These are phyloP conservation scores for Drosophila sulfurigaster DNA, from an alignment of 1,140 invertebrate species.

Conservation along the genomic window DNA sequence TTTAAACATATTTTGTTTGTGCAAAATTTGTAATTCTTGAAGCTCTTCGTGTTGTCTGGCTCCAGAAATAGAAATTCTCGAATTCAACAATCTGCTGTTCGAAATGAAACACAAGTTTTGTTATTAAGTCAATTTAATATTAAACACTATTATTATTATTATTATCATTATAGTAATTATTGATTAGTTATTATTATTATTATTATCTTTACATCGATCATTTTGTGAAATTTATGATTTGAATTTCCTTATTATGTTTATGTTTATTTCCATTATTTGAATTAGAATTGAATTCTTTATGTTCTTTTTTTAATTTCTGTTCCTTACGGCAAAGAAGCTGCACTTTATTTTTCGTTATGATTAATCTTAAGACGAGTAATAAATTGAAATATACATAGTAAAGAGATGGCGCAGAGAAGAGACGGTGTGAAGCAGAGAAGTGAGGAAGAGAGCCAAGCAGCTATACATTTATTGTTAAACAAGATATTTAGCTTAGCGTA, in stretches of 20 bases:
- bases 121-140: conserved; percentile 37
- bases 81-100: conserved; percentile 15
- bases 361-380: conserved; percentile 34
- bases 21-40: conserved; percentile 66
- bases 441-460: conserved; percentile 59
- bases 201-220: conserved; percentile 15
- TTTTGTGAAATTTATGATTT: conserved; percentile 65
- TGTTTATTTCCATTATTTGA: conserved; percentile 55
- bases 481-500: conserved; percentile 79
- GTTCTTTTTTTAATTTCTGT: conserved; percentile 65
- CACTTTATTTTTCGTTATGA: conserved; percentile 64
- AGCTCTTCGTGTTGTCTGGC: conserved; percentile 44
- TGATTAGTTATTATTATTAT: conserved; percentile 48
- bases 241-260: conserved; percentile 66
- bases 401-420: conserved; percentile 17
- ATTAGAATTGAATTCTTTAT: conserved; percentile 76
- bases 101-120: conserved; percentile 34
- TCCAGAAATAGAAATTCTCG: conserved; percentile 19
- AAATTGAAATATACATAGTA: conserved; percentile 31
- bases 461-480: conserved; percentile 81
- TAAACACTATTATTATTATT: conserved; percentile 16
- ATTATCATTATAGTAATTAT: conserved; percentile 34
- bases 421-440: background rate
- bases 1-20: conserved; percentile 61
- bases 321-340: conserved; percentile 78